These are phyloP conservation scores for Rhopalosiphum nymphaeae DNA, from an alignment of 2,888 invertebrate genomes.

Conservation along the genomic window DNA sequence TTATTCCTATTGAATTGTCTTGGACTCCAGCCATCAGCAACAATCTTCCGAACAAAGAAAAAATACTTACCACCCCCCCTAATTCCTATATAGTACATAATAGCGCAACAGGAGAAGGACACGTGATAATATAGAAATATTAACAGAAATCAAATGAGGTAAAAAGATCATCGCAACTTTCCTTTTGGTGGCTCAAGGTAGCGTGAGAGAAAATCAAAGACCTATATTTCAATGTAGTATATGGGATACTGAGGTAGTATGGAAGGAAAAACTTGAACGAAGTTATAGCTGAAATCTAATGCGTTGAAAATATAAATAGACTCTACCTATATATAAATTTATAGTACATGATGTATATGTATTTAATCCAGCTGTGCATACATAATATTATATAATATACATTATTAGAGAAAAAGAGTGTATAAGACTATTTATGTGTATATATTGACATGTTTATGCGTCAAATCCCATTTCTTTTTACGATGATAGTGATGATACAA, in stretches of 20 bases:
- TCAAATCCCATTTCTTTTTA: slow-evolving; percentile 14
- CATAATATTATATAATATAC: neutral
- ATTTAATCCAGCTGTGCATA: neutral
- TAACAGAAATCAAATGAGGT: neutral
- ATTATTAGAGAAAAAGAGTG: neutral
- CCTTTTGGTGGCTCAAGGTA: neutral
- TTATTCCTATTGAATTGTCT: neutral
- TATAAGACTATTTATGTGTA: neutral
- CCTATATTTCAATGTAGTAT: neutral
- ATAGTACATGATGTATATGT: too few species aligned
- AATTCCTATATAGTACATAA: neutral
- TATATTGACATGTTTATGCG: neutral
- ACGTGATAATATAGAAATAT: neutral
- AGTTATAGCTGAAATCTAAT: neutral
- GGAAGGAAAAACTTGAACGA: neutral
- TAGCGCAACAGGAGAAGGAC: neutral
- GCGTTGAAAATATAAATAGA: neutral
- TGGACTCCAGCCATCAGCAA: neutral
- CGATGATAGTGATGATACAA: neutral
- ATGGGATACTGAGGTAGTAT: neutral
- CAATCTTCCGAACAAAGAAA: neutral
- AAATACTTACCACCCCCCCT: neutral
- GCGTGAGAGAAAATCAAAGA: neutral
- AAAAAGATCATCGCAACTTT: neutral
- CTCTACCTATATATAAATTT: neutral